Percentiles rank a stretch among this genome's conserved stretches.
Conservation (phyloP, 1,140 invertebrate species). For the Atta cephalotes region DNA sequence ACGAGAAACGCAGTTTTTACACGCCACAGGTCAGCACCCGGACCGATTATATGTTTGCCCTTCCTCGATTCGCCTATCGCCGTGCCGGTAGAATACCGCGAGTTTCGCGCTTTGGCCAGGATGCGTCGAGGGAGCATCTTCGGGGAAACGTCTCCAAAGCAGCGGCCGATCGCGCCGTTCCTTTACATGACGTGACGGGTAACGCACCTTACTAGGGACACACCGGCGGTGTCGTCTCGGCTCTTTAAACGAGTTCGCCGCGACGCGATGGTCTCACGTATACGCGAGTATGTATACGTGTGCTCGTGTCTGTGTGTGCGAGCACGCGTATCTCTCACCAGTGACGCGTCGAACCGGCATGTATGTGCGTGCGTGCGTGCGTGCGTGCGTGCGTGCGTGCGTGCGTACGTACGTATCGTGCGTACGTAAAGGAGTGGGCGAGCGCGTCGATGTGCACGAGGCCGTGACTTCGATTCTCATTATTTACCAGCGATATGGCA, state of each 20-base stretch:
- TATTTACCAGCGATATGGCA: neutral
- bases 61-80: neutral
- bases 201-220: slow-evolving; percentile 66
- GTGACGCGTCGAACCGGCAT: slow-evolving; percentile 17
- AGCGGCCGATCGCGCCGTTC: slow-evolving; percentile 43
- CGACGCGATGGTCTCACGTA: slow-evolving; percentile 4
- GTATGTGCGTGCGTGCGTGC: neutral
- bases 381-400: neutral
- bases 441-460: slow-evolving; percentile 18
- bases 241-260: slow-evolving; percentile 75
- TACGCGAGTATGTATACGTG: too few species aligned
- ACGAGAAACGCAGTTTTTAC: neutral
- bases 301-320: slow-evolving; percentile 25
- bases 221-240: slow-evolving; percentile 67
- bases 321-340: neutral
- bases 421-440: neutral
- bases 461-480: slow-evolving; percentile 25
- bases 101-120: too few species aligned
- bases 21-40: slow-evolving; percentile 37
- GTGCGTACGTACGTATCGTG: neutral
- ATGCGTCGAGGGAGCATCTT: neutral
- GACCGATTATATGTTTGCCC: neutral
- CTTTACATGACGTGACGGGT: slow-evolving; percentile 64
- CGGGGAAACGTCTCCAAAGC: neutral
- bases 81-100: neutral